phyloP scores from a whole-genome alignment of 2,888 invertebrate species.

The Barypeithes pellucidus region DNA sequence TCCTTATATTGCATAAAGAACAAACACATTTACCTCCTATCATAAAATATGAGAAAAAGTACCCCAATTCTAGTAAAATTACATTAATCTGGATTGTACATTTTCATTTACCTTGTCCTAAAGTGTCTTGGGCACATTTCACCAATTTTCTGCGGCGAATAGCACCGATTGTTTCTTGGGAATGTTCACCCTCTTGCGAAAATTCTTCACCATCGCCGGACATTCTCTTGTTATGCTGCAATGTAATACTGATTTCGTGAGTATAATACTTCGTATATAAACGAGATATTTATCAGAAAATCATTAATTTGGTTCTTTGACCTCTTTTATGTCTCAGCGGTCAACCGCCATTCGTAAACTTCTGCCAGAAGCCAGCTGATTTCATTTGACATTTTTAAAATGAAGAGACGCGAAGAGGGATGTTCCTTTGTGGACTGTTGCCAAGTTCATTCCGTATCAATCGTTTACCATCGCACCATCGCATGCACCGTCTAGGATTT shows the following conservation, averaged over 20 bases:
- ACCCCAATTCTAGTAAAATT: neutral
- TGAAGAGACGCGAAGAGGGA: too few relatives aligned
- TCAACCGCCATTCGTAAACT: constrained; percentile 18
- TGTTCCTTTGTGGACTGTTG: too few relatives aligned
- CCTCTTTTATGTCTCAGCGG: constrained; percentile 21
- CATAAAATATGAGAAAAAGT: neutral
- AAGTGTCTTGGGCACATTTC: constrained; percentile 74
- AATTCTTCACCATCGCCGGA: constrained; percentile 29
- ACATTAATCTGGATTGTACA: neutral
- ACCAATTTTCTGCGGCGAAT: constrained; percentile 71
- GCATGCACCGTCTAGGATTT: too few relatives aligned
- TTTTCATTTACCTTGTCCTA: constrained; percentile 72
- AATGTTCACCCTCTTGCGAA: constrained; percentile 23
- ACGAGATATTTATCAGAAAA: constrained; percentile 36
- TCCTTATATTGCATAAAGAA: too few relatives aligned
- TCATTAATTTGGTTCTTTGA: constrained; percentile 33
- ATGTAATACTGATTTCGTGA: constrained; percentile 22
- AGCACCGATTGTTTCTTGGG: constrained; percentile 28
- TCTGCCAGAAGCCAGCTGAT: constrained; percentile 29
- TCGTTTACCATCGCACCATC: too few relatives aligned
- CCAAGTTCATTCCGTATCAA: too few relatives aligned
- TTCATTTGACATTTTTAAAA: constrained; percentile 15
- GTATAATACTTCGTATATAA: constrained; percentile 2
- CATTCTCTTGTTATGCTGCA: constrained; percentile 23
- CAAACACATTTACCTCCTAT: too few relatives aligned